phyloP scores from a whole-genome alignment of 2,888 invertebrate genomes.

The Dasysyrphus albostriatus region DNA sequence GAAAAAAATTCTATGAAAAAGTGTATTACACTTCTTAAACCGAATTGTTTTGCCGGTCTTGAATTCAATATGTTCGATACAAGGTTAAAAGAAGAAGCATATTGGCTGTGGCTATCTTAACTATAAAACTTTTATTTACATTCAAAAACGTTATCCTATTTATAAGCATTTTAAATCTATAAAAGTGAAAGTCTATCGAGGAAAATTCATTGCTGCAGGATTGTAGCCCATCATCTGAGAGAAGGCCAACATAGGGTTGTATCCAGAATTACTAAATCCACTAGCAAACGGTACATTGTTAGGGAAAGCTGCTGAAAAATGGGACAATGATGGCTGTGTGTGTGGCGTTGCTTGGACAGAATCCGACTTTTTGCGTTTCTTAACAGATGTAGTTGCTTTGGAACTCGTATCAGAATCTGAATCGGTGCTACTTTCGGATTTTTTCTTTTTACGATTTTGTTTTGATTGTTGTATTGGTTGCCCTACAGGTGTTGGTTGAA shows the following conservation, averaged over 20 bases:
- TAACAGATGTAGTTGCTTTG: conserved; percentile 20
- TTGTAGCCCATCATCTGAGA: conserved; percentile 62
- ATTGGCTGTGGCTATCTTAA: background rate
- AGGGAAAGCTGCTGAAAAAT: conserved; percentile 23
- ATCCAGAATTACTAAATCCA: conserved; percentile 51
- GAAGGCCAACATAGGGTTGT: conserved; percentile 69
- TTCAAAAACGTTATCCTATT: background rate
- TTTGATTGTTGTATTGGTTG: conserved; percentile 5
- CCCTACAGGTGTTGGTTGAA: background rate
- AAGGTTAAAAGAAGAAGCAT: background rate
- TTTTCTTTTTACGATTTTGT: conserved; percentile 26
- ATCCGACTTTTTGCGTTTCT: conserved; percentile 51
- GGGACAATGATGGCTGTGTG: conserved; percentile 24
- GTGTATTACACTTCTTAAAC: too few species aligned
- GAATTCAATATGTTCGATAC: background rate
- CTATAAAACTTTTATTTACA: background rate
- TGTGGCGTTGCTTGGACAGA: background rate
- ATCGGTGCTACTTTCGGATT: conserved; percentile 12
- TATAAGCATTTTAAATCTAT: background rate
- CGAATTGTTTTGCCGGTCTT: too few species aligned
- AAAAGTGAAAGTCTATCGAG: conserved; percentile 30
- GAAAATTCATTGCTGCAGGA: conserved; percentile 56
- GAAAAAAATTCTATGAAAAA: too few species aligned
- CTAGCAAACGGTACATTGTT: conserved; percentile 13
- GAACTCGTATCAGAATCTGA: conserved; percentile 46